Conservation (phyloP, 1,140 invertebrate species). For the Leptopilina clavipes region DNA sequence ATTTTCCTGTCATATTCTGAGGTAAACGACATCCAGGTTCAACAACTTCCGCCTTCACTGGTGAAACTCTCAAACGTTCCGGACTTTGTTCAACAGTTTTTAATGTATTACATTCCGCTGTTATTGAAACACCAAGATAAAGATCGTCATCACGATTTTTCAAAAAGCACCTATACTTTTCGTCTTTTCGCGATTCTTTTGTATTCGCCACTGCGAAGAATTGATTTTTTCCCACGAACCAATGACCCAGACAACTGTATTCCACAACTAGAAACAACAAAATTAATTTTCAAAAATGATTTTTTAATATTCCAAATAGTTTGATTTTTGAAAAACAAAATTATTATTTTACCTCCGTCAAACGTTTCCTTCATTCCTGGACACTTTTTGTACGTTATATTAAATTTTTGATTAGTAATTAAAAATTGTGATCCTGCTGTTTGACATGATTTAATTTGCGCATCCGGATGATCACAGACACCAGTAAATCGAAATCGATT, state of each 20-base stretch:
- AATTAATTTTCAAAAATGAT: no score
- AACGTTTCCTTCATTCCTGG: slow-evolving; percentile 89
- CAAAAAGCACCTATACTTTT: slow-evolving; percentile 94
- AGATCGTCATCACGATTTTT: slow-evolving; percentile 94
- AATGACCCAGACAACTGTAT: slow-evolving; percentile 94
- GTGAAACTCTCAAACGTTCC: slow-evolving; percentile 89
- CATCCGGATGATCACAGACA: slow-evolving; percentile 90
- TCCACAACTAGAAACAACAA: slow-evolving; percentile 82
- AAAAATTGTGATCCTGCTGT: slow-evolving; percentile 95
- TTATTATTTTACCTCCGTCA: slow-evolving; percentile 80
- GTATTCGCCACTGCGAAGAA: slow-evolving; percentile 96
- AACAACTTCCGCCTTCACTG: slow-evolving; percentile 90
- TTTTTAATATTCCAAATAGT: background rate
- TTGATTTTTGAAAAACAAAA: slow-evolving; percentile 39
- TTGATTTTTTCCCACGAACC: slow-evolving; percentile 96
- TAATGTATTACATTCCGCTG: slow-evolving; percentile 92
- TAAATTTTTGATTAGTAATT: slow-evolving; percentile 97
- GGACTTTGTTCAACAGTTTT: slow-evolving; percentile 95
- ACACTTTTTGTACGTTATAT: slow-evolving; percentile 94
- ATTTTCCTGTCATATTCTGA: slow-evolving; percentile 94
- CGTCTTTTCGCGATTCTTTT: slow-evolving; percentile 94
- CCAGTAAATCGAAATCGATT: slow-evolving; percentile 93
- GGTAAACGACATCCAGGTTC: slow-evolving; percentile 93
- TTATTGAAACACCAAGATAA: slow-evolving; percentile 90
- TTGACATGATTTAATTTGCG: slow-evolving; percentile 94